These are phyloP conservation scores for Pterophyllum scalare DNA, from an alignment of 2,113 vertebrate genomes.

Conservation along the genomic window DNA sequence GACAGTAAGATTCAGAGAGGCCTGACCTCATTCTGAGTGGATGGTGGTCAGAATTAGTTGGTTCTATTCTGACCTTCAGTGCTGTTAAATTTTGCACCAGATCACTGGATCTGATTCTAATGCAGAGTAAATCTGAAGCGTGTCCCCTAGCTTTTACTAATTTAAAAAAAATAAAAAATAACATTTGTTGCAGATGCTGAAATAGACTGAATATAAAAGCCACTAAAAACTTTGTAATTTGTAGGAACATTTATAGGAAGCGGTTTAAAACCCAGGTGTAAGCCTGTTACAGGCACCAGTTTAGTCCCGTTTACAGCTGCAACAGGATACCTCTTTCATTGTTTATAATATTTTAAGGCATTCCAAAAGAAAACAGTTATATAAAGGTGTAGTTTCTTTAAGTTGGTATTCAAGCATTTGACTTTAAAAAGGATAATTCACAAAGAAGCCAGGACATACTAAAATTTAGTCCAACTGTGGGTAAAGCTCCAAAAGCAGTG, in stretches of 20 bases:
- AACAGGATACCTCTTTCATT: neutral
- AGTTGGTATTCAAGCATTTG: neutral
- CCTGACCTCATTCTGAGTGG: neutral
- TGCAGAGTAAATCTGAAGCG: neutral
- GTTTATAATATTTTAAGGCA: neutral
- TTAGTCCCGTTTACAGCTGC: neutral
- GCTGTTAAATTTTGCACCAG: no score
- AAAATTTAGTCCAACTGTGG: neutral
- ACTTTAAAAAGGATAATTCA: neutral
- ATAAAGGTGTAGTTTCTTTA: neutral
- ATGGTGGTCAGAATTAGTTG: neutral
- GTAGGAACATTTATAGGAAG: no score
- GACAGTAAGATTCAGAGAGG: neutral
- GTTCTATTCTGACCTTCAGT: neutral
- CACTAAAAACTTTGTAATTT: no score
- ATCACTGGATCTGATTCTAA: neutral
- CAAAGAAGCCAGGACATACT: neutral
- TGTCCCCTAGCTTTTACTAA: neutral
- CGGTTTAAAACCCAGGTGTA: no score
- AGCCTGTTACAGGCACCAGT: no score
- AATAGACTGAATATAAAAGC: no score
- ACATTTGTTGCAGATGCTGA: no score
- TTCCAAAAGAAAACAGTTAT: neutral
- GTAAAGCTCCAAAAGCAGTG: neutral
- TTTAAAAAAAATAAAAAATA: neutral